Evolutionary conservation across 2,888 invertebrate genomes (phyloP), one percentile per base, ranked within the genome.

Genomic region (Reticulitermes lucifugus): DNA sequence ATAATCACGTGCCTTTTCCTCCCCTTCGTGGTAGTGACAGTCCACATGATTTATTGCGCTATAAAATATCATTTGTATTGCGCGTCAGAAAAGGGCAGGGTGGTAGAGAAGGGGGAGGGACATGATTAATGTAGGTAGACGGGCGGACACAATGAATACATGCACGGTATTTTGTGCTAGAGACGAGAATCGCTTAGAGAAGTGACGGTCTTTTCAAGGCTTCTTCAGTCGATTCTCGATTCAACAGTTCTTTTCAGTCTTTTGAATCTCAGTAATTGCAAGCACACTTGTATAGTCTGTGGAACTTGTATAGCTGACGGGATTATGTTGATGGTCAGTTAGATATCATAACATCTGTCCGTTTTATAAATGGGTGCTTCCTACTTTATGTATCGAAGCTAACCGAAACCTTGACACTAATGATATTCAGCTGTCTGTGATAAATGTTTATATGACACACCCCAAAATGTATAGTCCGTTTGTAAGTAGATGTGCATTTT

Each of bases 11-110:
- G 75, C 84, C 84, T 80, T 83, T 84, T 51, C 86, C 55, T 46
- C 70, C 65, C 59, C 65, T 84, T 84, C n/a, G 80, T 70, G 79
- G 65, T 77, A 89, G 89, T 89, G 89, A 89, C 89, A 89, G 89
- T 88, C 87, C 87, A 88, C 88, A 89, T 89, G 90, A 91, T 91
- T 91, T 91, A 91, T 90, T 89, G 88, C 88, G 89, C 90, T 90
- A 90, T 90, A 90, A 91, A 91, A 90, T 90, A 91, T 90, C 91
- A 91, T 91, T 91, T 90, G 90, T 90, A 91, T 90, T 90, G 90
- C 89, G 89, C 89, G 89, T 90, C 89, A 90, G 89, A 89, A 75
- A 73, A 60, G 82, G 35, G 35, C 59, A 22, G 60, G 60, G 60
- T 41, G 89, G 89, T 89, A 88, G 14, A 55, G 55, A 55, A 55